Percentiles rank a stretch among this genome's conserved stretches.
These are phyloP conservation scores for Tapera naevia DNA, from an alignment of 2,797 vertebrate species.

Conservation along the genomic window DNA sequence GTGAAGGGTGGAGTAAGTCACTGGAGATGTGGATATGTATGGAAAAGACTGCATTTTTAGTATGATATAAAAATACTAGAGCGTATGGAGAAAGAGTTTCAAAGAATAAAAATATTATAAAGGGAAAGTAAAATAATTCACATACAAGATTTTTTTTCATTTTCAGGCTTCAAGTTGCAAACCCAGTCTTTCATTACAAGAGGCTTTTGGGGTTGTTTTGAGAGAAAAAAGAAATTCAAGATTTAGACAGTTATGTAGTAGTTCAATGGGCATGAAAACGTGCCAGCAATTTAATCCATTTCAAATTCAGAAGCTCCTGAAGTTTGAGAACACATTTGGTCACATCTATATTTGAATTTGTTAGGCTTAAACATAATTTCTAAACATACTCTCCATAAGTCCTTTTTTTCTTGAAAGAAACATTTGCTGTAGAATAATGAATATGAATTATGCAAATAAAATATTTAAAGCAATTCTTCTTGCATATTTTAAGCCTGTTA, in stretches of 20 bases:
- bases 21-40: not conserved
- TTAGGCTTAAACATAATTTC: slow-evolving; percentile 61
- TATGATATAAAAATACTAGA: not conserved
- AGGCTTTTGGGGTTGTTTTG: not conserved
- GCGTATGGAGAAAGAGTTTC: not conserved
- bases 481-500: slow-evolving; percentile 58
- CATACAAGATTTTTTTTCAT: not conserved
- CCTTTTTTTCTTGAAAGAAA: slow-evolving; percentile 40
- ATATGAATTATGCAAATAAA: slow-evolving; percentile 50
- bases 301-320: slow-evolving; percentile 18
- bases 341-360: slow-evolving; percentile 64
- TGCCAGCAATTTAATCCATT: slow-evolving; percentile 20
- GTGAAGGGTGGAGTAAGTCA: not conserved
- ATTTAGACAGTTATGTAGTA: not conserved
- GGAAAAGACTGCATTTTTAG: not conserved
- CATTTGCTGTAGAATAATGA: slow-evolving; percentile 51
- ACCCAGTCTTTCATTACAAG: not conserved
- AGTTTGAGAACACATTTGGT: slow-evolving; percentile 25
- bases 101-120: not conserved
- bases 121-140: not conserved
- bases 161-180: slow-evolving; percentile 26
- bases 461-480: slow-evolving; percentile 52
- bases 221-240: not conserved
- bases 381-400: slow-evolving; percentile 39
- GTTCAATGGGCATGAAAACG: not conserved